A percentile compares a stretch with the other conserved stretches of the same genome.
phyloP scores from a whole-genome alignment of 2,888 invertebrate genomes.

The Melieria picta region DNA sequence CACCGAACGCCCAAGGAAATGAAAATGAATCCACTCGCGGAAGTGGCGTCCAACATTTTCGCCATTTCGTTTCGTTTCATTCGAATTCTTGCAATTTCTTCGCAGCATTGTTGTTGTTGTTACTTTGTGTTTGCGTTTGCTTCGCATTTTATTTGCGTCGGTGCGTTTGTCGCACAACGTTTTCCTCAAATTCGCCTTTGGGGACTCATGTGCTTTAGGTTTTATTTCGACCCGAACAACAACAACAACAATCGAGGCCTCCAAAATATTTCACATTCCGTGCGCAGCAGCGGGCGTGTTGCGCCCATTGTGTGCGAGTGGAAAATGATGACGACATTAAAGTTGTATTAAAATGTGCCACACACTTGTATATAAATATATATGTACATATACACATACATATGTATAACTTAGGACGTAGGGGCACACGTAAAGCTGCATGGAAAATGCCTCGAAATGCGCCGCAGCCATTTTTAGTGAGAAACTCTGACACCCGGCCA shows the following conservation, averaged over 20 bases:
- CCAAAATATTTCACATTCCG: background rate
- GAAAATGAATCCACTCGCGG: background rate
- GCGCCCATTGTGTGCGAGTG: slow-evolving; percentile 31
- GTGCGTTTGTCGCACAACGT: background rate
- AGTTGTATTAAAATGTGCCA: slow-evolving; percentile 57
- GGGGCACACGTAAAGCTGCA: background rate
- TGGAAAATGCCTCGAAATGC: no score
- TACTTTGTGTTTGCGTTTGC: slow-evolving; percentile 7
- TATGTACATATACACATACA: no score
- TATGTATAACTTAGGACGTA: no score
- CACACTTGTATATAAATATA: slow-evolving; percentile 40
- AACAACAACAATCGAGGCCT: background rate
- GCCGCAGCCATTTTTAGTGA: no score
- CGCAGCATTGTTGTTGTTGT: slow-evolving; percentile 10
- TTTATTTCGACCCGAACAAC: slow-evolving; percentile 1
- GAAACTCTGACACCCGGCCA: slow-evolving; percentile 24
- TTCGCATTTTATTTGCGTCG: background rate
- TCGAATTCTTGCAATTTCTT: background rate
- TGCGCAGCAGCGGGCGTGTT: slow-evolving; percentile 16
- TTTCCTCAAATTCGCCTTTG: slow-evolving; percentile 13
- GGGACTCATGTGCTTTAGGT: slow-evolving; percentile 15
- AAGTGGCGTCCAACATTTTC: background rate
- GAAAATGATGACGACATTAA: slow-evolving; percentile 55
- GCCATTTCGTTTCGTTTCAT: background rate
- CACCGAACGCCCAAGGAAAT: background rate